These are phyloP conservation scores for Origma solitaria DNA, from an alignment of 2,113 vertebrate species.

Conservation along the genomic window DNA sequence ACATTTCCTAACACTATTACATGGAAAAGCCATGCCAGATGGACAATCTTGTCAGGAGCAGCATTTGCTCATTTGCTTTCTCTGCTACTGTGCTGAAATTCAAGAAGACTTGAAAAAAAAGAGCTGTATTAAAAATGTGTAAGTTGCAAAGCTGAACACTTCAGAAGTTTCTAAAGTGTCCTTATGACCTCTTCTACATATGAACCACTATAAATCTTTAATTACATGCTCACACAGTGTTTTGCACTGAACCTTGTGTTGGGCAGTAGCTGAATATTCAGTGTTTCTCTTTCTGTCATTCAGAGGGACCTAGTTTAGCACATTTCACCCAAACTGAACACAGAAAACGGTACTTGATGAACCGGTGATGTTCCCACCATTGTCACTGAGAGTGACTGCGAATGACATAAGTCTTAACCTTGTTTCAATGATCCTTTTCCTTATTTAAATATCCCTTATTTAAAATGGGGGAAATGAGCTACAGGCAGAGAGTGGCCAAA, in stretches of 20 bases:
- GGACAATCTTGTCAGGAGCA: conserved; percentile 22
- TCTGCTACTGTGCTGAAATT: conserved; percentile 7
- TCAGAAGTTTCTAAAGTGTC: neutral
- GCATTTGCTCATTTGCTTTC: conserved; percentile 55
- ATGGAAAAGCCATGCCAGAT: conserved; percentile 20
- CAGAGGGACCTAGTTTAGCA: neutral
- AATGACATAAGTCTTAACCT: neutral
- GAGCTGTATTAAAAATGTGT: neutral
- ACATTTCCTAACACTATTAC: conserved; percentile 7
- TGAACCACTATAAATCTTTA: neutral
- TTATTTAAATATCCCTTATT: neutral
- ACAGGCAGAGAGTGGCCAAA: neutral
- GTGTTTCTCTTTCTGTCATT: neutral
- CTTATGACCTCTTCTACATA: neutral
- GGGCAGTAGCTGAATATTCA: neutral
- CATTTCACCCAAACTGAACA: neutral
- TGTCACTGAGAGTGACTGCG: neutral
- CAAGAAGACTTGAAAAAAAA: neutral
- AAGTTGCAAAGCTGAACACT: neutral
- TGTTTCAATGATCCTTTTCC: neutral
- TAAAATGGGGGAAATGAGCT: neutral
- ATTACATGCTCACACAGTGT: neutral
- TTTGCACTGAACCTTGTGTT: neutral
- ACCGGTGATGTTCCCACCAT: neutral
- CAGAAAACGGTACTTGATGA: neutral